Conservation (phyloP, 1,140 invertebrate species). For the Bombus vancouverensis region DNA sequence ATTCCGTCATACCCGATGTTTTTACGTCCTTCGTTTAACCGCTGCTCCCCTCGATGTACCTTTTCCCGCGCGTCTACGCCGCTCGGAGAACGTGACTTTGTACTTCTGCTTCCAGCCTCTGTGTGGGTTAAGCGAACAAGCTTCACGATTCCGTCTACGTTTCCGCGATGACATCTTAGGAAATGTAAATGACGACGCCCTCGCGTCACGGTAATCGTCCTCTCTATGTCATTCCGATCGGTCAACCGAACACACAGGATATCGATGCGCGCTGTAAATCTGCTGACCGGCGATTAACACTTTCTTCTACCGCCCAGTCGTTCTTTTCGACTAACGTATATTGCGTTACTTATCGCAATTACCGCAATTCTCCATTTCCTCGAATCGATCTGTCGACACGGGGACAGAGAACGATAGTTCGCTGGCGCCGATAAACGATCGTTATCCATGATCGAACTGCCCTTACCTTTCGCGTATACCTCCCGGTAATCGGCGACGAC, state of each 20-base stretch:
- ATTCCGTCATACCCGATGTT: constrained; percentile 36
- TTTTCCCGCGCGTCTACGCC: background rate
- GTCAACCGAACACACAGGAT: background rate
- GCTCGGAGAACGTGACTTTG: background rate
- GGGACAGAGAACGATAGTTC: constrained; percentile 19
- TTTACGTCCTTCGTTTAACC: background rate
- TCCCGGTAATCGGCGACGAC: constrained; percentile 46
- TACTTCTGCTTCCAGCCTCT: background rate
- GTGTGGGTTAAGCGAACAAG: background rate
- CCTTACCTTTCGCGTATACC: constrained; percentile 49
- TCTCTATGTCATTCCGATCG: background rate
- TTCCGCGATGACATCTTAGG: constrained; percentile 3
- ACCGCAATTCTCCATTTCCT: constrained; percentile 55
- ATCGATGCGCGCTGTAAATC: background rate
- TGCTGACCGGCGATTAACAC: background rate
- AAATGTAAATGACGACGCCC: background rate
- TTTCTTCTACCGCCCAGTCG: background rate
- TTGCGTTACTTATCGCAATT: constrained; percentile 49
- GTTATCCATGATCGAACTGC: constrained; percentile 36
- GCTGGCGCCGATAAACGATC: constrained; percentile 55
- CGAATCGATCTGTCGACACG: constrained; percentile 45
- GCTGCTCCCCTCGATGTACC: background rate
- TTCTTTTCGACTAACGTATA: background rate
- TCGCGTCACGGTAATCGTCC: background rate
- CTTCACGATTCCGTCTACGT: background rate